Evolutionary conservation across 1,140 invertebrate species (phyloP).

Genomic region (Carcinoscorpius rotundicauda): DNA sequence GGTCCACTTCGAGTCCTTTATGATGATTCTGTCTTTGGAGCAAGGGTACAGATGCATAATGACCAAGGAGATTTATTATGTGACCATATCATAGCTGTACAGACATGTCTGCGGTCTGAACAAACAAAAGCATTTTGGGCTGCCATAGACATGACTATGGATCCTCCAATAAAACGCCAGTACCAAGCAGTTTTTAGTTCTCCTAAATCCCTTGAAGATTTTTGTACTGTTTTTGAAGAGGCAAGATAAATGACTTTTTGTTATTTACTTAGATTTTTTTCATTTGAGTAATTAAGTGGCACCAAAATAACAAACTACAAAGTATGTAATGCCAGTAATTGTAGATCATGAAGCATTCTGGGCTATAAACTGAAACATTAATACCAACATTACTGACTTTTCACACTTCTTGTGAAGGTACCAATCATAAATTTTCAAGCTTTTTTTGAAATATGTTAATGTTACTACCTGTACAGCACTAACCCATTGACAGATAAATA

Average conservation of each 20-base stretch:
- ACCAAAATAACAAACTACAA: too few relatives aligned
- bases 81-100: constrained; percentile 39
- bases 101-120: constrained; percentile 34
- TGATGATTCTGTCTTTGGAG: constrained; percentile 39
- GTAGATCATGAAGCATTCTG: too few relatives aligned
- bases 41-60: constrained; percentile 34
- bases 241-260: constrained; percentile 25
- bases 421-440: too few relatives aligned
- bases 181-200: constrained; percentile 39
- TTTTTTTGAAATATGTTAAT: too few relatives aligned
- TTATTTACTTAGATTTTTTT: too few relatives aligned
- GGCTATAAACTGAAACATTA: too few relatives aligned
- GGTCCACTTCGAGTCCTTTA: constrained; percentile 40
- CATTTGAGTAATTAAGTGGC: too few relatives aligned
- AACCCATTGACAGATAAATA: too few relatives aligned
- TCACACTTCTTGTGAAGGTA: too few relatives aligned
- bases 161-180: constrained; percentile 31
- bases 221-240: constrained; percentile 34
- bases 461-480: too few relatives aligned
- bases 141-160: constrained; percentile 36
- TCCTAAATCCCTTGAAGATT: constrained; percentile 32
- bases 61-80: constrained; percentile 35
- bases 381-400: too few relatives aligned
- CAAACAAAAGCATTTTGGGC: constrained; percentile 38
- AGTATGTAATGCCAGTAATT: too few relatives aligned